Percentiles rank a stretch among this genome's conserved stretches.
phyloP scores from a whole-genome alignment of 2,113 vertebrate species.

The Pagrus major region DNA sequence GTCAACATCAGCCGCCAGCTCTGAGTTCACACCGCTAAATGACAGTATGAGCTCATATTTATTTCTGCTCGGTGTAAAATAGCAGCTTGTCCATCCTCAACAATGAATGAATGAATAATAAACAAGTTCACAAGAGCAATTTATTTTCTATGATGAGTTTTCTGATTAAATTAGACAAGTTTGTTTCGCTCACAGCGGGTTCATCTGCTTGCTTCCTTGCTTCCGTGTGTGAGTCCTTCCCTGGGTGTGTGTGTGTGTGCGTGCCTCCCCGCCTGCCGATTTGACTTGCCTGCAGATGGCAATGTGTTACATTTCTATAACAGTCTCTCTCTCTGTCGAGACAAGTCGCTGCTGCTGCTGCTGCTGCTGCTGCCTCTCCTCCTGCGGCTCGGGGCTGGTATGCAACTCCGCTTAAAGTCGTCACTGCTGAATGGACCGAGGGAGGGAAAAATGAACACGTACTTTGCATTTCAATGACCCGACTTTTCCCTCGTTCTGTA shows the following conservation, averaged over 20 bases:
- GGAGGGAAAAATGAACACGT: constrained; percentile 21
- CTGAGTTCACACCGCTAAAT: neutral
- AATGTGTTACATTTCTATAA: constrained; percentile 76
- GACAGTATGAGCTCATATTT: constrained; percentile 14
- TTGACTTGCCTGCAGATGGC: constrained; percentile 79
- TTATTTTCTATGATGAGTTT: constrained; percentile 72
- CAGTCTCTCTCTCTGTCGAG: constrained; percentile 39
- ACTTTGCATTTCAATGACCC: constrained; percentile 65
- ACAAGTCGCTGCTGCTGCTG: constrained; percentile 54
- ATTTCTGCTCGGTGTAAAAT: constrained; percentile 31
- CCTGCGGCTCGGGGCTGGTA: constrained; percentile 53
- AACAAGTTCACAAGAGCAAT: constrained; percentile 72
- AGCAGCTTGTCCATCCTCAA: constrained; percentile 61
- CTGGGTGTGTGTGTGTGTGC: constrained; percentile 16
- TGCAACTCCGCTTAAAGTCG: constrained; percentile 58
- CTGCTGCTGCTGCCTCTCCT: constrained; percentile 55
- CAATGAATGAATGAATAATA: constrained; percentile 68
- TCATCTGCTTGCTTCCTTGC: constrained; percentile 52
- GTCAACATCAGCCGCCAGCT: constrained; percentile 8
- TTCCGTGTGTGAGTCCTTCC: neutral
- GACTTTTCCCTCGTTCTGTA: constrained; percentile 1
- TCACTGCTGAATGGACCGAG: constrained; percentile 35
- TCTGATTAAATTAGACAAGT: constrained; percentile 76
- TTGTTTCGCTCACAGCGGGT: constrained; percentile 72
- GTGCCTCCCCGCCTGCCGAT: constrained; percentile 46